These are phyloP conservation scores for Cydia fagiglandana DNA, from an alignment of 1,140 invertebrate genomes.

Conservation along the genomic window DNA sequence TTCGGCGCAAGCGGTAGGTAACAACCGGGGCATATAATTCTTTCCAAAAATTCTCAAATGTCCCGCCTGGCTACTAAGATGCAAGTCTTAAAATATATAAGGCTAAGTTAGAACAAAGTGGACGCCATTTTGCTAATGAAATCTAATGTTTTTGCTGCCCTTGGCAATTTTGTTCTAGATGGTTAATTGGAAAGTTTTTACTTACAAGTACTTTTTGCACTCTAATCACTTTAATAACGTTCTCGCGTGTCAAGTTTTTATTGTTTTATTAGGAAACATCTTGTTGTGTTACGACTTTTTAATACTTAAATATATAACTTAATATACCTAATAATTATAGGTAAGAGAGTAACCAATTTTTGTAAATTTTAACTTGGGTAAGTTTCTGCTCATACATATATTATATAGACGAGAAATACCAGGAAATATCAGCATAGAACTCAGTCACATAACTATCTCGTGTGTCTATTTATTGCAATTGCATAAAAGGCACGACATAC, in stretches of 20 bases:
- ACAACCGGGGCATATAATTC: neutral
- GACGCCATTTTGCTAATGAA: neutral
- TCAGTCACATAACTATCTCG: too few species aligned
- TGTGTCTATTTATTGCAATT: too few species aligned
- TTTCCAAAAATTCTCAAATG: neutral
- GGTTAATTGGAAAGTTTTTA: conserved; percentile 11
- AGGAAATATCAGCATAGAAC: too few species aligned
- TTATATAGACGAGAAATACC: too few species aligned
- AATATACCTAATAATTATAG: too few species aligned
- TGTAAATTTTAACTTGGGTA: too few species aligned
- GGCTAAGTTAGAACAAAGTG: conserved; percentile 2
- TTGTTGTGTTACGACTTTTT: too few species aligned
- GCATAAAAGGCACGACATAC: too few species aligned
- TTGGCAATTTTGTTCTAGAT: neutral
- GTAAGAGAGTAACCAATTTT: too few species aligned
- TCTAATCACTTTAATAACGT: neutral
- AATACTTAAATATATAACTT: too few species aligned
- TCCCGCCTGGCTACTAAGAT: neutral
- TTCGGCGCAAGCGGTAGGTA: too few species aligned
- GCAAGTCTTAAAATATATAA: neutral
- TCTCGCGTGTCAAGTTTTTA: neutral
- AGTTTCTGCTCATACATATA: too few species aligned
- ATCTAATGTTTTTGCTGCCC: neutral
- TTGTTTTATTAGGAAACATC: neutral
- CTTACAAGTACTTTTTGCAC: neutral